Evolutionary conservation across 2,888 invertebrate species (phyloP).

Genomic region (Synergus laeviventris): DNA sequence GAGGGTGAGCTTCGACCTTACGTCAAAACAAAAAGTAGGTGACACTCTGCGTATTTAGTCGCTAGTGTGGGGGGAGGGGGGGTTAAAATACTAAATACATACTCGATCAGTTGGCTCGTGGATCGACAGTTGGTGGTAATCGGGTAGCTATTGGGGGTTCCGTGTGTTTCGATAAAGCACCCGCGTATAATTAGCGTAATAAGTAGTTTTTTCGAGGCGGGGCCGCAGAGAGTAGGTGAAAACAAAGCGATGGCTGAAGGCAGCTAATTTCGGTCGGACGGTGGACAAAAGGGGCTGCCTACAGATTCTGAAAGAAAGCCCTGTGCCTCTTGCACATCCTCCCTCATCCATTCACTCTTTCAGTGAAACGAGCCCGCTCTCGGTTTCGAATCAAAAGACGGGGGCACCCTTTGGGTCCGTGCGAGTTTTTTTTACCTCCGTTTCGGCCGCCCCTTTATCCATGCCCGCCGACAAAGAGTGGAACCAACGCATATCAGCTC

Average conservation of each 20-base stretch:
- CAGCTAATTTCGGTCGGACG: constrained; percentile 66
- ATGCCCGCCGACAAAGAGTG: constrained; percentile 62
- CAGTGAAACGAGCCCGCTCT: constrained; percentile 58
- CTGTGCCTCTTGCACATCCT: constrained; percentile 66
- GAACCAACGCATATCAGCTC: constrained; percentile 58
- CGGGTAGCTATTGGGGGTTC: constrained; percentile 59
- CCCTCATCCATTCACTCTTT: constrained; percentile 71
- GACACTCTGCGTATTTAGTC: constrained; percentile 56
- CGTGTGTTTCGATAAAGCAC: constrained; percentile 44
- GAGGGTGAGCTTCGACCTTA: constrained; percentile 5
- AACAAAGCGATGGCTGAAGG: constrained; percentile 67
- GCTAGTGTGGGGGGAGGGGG: constrained; percentile 51
- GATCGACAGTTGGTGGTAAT: constrained; percentile 72
- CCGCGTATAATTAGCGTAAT: constrained; percentile 75
- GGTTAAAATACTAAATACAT: constrained; percentile 53
- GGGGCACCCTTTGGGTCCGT: constrained; percentile 68
- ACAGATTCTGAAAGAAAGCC: constrained; percentile 60
- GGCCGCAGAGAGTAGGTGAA: constrained; percentile 64
- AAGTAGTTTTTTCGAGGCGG: constrained; percentile 73
- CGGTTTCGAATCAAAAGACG: constrained; percentile 67
- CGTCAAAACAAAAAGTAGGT: constrained; percentile 50
- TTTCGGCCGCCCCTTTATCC: constrained; percentile 55
- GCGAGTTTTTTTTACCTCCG: constrained; percentile 54
- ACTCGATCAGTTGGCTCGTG: constrained; percentile 58
- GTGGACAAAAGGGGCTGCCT: constrained; percentile 67